Conservation (phyloP, 2,888 invertebrate genomes). For the Sepiola atlantica region DNA sequence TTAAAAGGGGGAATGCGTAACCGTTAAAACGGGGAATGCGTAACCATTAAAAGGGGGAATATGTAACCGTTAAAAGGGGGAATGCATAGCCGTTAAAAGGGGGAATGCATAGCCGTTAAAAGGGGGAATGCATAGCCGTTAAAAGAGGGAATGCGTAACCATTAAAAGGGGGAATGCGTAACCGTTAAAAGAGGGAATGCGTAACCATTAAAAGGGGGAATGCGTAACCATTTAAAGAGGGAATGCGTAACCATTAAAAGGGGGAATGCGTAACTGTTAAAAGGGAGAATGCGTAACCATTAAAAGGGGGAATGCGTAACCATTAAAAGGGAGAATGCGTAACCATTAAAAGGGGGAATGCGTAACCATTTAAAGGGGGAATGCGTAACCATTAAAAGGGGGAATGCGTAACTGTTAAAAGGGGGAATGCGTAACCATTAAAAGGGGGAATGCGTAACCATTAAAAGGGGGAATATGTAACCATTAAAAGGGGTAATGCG, state of each 20-base stretch:
- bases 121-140: background rate
- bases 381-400: background rate
- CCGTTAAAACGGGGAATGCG: too few species aligned
- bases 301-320: background rate
- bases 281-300: too few species aligned
- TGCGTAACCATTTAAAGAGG: too few species aligned
- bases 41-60: background rate
- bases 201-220: background rate
- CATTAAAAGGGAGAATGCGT: too few species aligned
- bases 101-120: background rate
- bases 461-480: too few species aligned
- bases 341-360: background rate
- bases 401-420: background rate
- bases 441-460: background rate
- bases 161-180: background rate
- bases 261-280: too few species aligned
- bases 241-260: too few species aligned
- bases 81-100: background rate
- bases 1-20: background rate
- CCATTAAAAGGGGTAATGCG: background rate
- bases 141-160: background rate
- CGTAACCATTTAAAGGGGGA: background rate
- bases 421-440: background rate
- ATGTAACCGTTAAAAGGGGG: background rate
- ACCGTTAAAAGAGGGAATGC: too few species aligned